These are phyloP conservation scores for Porites lobata DNA, from an alignment of 92 coral and sea anemone species.

Conservation along the genomic window DNA sequence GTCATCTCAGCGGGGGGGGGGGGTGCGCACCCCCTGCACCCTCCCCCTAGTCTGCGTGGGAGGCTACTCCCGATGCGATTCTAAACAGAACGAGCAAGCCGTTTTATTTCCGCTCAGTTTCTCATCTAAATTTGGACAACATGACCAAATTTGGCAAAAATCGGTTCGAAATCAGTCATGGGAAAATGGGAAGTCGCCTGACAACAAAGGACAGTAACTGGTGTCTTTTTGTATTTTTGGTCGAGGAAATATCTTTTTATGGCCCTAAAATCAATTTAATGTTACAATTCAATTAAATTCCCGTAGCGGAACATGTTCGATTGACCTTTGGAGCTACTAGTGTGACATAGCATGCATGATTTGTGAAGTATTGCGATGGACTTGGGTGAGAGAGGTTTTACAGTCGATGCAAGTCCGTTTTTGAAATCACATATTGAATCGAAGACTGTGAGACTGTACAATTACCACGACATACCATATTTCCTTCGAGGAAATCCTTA, in stretches of 20 bases:
- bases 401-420: slow-evolving; percentile 32
- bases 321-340: too few species aligned
- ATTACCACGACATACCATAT: slow-evolving; percentile 95
- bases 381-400: slow-evolving; percentile 40
- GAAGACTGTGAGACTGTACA: slow-evolving; percentile 70
- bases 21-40: too few species aligned
- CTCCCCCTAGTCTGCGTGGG: too few species aligned
- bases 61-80: not conserved
- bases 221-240: not conserved
- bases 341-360: not conserved
- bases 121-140: slow-evolving; percentile 43
- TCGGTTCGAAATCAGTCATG: not conserved
- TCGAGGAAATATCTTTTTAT: slow-evolving; percentile 5
- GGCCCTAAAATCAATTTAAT: too few species aligned
- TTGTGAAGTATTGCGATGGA: slow-evolving; percentile 6
- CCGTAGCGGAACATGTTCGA: too few species aligned
- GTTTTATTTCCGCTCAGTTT: slow-evolving; percentile 60
- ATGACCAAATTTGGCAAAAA: slow-evolving; percentile 46
- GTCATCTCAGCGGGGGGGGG: too few species aligned
- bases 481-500: slow-evolving; percentile 95
- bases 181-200: not conserved
- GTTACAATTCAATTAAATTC: too few species aligned
- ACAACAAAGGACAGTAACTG: not conserved
- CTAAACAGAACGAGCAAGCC: too few species aligned
- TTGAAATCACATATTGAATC: slow-evolving; percentile 11